These are phyloP conservation scores for Martes martes DNA, from an alignment of 2,113 vertebrate species.

Conservation along the genomic window DNA sequence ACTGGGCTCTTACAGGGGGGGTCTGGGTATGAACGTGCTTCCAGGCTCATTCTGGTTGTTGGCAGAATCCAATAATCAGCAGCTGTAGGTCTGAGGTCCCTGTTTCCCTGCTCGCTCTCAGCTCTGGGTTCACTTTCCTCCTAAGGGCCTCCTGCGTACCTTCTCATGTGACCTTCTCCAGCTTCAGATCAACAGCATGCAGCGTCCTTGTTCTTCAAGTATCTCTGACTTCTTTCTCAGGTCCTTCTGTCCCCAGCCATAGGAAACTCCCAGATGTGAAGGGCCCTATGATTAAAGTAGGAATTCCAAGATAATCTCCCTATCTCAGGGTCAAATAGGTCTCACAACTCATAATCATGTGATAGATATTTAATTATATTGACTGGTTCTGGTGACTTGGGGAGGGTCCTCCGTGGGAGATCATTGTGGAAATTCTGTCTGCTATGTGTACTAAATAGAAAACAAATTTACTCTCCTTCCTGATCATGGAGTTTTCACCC, in stretches of 20 bases:
- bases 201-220: background rate
- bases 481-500: background rate
- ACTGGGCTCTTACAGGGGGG: background rate
- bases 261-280: background rate
- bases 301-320: background rate
- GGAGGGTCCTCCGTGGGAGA: background rate
- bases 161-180: background rate
- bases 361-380: background rate
- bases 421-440: background rate
- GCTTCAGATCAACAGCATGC: accelerated
- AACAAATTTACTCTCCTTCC: background rate
- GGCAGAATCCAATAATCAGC: no score
- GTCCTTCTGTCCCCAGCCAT: background rate
- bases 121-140: background rate
- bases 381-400: background rate
- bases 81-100: background rate
- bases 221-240: background rate
- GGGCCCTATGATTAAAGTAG: background rate
- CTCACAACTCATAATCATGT: background rate
- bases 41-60: background rate
- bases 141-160: background rate
- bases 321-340: background rate
- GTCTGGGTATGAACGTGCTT: background rate
- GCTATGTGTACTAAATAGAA: background rate
- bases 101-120: background rate